A percentile compares a stretch with the other conserved stretches of the same genome.
phyloP scores from a whole-genome alignment of 2,888 invertebrate genomes.

The Schizotus pectinicornis region DNA sequence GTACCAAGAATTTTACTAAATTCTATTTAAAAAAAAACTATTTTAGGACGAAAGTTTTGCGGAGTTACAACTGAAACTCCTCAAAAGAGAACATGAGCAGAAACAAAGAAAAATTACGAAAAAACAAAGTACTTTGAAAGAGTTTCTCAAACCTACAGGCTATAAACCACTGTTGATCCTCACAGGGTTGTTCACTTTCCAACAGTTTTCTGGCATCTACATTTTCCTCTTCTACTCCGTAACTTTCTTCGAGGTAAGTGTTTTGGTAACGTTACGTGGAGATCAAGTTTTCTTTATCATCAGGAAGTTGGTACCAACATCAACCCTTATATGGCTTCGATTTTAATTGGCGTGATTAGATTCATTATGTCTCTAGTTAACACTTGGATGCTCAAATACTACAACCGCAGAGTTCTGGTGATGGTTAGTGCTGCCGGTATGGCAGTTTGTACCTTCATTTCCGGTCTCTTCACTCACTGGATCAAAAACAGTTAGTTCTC shows the following conservation, averaged over 20 bases:
- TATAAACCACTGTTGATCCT: constrained; percentile 63
- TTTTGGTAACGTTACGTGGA: background rate
- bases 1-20: too few relatives aligned
- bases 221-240: constrained; percentile 65
- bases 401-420: constrained; percentile 59
- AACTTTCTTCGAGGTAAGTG: constrained; percentile 61
- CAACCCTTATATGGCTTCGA: constrained; percentile 61
- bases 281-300: constrained; percentile 35
- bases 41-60: constrained; percentile 52
- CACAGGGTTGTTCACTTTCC: constrained; percentile 61
- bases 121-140: constrained; percentile 48
- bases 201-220: constrained; percentile 65
- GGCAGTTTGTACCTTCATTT: constrained; percentile 61
- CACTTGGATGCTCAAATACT: constrained; percentile 60
- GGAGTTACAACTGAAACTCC: constrained; percentile 59
- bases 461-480: constrained; percentile 60
- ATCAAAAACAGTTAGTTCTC: constrained; percentile 52
- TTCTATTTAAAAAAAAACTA: constrained; percentile 40
- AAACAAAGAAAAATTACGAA: constrained; percentile 49
- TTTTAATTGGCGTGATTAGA: constrained; percentile 62
- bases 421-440: constrained; percentile 61
- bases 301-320: constrained; percentile 59
- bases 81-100: constrained; percentile 61
- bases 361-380: constrained; percentile 63
- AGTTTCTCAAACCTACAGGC: constrained; percentile 61